These are phyloP conservation scores for Poeciliopsis infans DNA, from an alignment of 2,797 vertebrate genomes.

Conservation along the genomic window DNA sequence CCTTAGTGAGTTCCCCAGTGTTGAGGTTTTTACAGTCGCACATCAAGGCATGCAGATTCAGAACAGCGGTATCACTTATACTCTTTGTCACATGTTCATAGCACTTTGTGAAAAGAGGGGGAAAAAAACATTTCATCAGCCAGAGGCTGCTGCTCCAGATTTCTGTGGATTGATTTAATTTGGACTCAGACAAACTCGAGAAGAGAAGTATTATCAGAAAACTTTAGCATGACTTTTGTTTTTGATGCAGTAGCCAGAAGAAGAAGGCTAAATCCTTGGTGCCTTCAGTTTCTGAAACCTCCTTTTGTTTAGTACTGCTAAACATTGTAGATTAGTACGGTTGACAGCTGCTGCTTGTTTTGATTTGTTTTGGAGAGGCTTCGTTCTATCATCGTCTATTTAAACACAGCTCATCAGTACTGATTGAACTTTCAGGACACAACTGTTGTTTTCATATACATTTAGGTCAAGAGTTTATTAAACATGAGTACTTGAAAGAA, in stretches of 20 bases:
- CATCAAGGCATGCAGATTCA: neutral
- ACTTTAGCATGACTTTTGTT: neutral
- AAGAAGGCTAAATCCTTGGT: slow-evolving; percentile 4
- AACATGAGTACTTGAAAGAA: neutral
- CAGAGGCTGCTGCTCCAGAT: neutral
- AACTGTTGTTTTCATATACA: neutral
- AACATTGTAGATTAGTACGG: neutral
- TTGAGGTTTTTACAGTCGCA: neutral
- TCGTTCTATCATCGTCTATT: neutral
- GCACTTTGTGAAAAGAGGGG: neutral
- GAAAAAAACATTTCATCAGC: neutral
- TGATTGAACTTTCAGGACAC: neutral
- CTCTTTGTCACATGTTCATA: neutral
- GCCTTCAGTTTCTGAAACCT: neutral
- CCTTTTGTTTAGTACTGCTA: neutral
- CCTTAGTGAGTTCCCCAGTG: slow-evolving; percentile 89
- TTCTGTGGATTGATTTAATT: neutral
- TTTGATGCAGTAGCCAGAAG: slow-evolving; percentile 1
- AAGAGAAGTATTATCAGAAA: neutral
- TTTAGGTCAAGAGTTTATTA: neutral
- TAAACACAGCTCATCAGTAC: neutral
- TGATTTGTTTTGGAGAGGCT: neutral
- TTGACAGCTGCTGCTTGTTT: neutral
- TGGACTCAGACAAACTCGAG: neutral
- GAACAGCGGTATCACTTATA: neutral